Conservation (phyloP, 2,888 invertebrate genomes). For the Scaptomyza parva region DNA sequence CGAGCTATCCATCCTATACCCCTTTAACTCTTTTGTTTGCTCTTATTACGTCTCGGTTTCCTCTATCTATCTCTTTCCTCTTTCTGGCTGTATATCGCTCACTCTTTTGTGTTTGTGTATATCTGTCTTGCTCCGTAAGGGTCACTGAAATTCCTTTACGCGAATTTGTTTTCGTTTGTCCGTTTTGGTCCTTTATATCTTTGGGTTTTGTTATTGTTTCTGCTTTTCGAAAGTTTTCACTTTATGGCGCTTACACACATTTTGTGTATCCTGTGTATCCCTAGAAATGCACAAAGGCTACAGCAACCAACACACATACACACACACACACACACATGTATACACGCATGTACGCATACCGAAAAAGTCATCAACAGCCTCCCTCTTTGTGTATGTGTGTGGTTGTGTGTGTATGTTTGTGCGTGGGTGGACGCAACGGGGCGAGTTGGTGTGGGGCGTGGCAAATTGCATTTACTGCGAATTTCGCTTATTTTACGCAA, state of each 20-base stretch:
- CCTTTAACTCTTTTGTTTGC: background rate
- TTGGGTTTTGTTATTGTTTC: constrained; percentile 36
- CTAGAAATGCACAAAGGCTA: constrained; percentile 65
- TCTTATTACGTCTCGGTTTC: background rate
- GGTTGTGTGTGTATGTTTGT: background rate
- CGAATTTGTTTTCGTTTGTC: constrained; percentile 21
- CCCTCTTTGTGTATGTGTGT: background rate
- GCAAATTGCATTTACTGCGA: constrained; percentile 76
- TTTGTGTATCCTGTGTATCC: constrained; percentile 79
- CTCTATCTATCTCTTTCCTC: background rate
- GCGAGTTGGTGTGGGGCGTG: constrained; percentile 65
- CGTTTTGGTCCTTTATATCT: constrained; percentile 3
- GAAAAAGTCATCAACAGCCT: constrained; percentile 14
- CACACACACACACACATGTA: constrained; percentile 29
- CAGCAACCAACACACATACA: constrained; percentile 42
- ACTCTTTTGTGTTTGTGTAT: background rate
- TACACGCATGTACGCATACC: constrained; percentile 20
- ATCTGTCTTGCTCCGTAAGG: background rate
- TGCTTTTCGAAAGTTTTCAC: constrained; percentile 53
- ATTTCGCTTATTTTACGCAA: constrained; percentile 74
- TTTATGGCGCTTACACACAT: constrained; percentile 63
- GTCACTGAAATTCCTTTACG: constrained; percentile 40
- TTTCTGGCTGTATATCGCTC: background rate
- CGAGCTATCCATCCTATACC: constrained; percentile 88
- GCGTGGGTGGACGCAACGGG: background rate